phyloP scores from a whole-genome alignment of 2,113 vertebrate genomes.

The Tenrec ecaudatus region DNA sequence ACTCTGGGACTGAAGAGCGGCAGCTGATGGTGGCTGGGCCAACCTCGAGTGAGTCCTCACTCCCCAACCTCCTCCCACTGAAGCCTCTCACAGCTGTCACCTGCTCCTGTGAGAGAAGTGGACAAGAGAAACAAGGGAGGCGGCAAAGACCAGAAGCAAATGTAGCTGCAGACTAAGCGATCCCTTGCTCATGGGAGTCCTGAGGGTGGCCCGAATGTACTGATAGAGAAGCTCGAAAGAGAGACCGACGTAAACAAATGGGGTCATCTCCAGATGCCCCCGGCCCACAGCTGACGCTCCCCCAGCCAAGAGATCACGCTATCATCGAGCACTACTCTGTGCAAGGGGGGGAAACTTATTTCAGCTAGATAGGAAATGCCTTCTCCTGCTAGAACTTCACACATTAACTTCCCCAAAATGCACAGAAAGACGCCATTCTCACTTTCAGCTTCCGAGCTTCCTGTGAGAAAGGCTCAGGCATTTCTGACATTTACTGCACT shows the following conservation, averaged over 20 bases:
- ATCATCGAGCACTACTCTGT: neutral
- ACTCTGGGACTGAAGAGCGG: neutral
- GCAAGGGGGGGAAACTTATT: neutral
- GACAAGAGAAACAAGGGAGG: neutral
- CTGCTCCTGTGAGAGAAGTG: neutral
- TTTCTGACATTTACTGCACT: neutral
- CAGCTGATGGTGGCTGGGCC: neutral
- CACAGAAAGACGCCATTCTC: neutral
- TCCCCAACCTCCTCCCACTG: neutral
- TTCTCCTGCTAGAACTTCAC: neutral
- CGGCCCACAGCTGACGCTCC: neutral
- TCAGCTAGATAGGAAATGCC: too few relatives aligned
- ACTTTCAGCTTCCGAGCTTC: neutral
- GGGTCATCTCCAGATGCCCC: neutral
- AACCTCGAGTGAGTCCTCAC: neutral
- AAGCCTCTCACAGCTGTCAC: neutral
- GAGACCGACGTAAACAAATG: neutral
- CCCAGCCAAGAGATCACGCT: neutral
- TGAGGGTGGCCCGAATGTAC: neutral
- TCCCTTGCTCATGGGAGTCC: neutral
- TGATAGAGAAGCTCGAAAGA: neutral
- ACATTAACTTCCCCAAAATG: neutral
- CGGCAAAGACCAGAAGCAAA: neutral
- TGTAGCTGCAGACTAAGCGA: neutral
- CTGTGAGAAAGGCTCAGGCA: neutral